Conservation (phyloP, 2,113 vertebrate species). For the Lasiurus borealis region DNA sequence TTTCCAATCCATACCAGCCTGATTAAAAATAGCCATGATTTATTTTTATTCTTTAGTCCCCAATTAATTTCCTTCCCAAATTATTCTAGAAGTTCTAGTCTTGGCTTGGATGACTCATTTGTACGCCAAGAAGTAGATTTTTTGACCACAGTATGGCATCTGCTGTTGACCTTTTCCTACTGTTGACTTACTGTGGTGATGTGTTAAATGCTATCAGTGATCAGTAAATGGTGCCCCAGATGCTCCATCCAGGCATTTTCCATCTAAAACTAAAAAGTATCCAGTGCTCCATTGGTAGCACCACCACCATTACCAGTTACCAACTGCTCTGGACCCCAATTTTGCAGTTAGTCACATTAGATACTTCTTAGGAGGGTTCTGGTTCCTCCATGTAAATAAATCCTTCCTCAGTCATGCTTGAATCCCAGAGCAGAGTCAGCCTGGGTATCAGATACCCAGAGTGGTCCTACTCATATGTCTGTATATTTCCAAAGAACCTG, state of each 20-base stretch:
- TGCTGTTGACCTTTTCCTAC: neutral
- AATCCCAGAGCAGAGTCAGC: neutral
- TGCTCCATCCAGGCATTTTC: neutral
- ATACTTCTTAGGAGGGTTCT: neutral
- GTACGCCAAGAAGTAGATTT: neutral
- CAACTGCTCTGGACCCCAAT: neutral
- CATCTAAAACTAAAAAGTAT: neutral
- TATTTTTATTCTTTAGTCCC: neutral
- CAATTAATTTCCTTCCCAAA: constrained; percentile 8
- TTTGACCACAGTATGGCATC: neutral
- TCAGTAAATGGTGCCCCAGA: neutral
- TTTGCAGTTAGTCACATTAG: neutral
- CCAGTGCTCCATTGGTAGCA: neutral
- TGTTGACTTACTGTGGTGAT: neutral
- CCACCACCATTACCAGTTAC: neutral
- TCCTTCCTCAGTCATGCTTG: neutral
- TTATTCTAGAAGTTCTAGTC: neutral
- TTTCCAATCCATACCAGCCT: constrained; percentile 9
- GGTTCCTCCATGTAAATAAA: neutral
- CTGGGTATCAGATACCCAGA: neutral
- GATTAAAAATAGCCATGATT: constrained; percentile 35
- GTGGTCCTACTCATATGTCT: neutral
- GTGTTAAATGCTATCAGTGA: neutral
- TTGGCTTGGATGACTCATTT: neutral
- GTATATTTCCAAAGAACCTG: neutral